Percentiles rank a stretch among this genome's conserved stretches.
Conservation (phyloP, 2,888 invertebrate genomes). For the Platycheirus albimanus region DNA sequence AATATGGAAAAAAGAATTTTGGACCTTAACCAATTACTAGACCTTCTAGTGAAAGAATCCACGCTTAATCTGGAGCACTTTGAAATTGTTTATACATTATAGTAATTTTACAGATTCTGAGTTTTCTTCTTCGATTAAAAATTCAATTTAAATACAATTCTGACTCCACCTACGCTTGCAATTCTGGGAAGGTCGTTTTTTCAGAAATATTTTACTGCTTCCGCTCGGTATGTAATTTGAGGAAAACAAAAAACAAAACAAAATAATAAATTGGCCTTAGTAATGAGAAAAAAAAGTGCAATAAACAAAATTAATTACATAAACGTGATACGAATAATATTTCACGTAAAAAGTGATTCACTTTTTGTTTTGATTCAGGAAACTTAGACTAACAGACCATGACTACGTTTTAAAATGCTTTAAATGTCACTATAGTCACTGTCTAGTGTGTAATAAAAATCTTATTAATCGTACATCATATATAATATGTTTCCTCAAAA, state of each 20-base stretch:
- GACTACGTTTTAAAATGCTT: not conserved
- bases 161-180: constrained; percentile 13
- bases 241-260: not conserved
- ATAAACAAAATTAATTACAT: constrained; percentile 8
- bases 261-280: no score
- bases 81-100: no score
- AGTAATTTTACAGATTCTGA: no score
- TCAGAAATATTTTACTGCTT: not conserved
- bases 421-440: not conserved
- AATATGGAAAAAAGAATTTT: no score
- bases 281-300: constrained; percentile 10
- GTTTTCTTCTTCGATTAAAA: no score
- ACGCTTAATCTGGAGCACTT: no score
- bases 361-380: not conserved
- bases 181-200: not conserved
- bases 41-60: no score
- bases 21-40: no score
- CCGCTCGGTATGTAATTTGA: not conserved
- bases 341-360: no score
- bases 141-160: no score
- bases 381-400: not conserved
- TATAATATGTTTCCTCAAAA: not conserved
- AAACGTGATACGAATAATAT: constrained; percentile 14
- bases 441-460: not conserved
- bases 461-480: not conserved